phyloP scores from a whole-genome alignment of 2,797 vertebrate species.

The Gallirallus australis region DNA sequence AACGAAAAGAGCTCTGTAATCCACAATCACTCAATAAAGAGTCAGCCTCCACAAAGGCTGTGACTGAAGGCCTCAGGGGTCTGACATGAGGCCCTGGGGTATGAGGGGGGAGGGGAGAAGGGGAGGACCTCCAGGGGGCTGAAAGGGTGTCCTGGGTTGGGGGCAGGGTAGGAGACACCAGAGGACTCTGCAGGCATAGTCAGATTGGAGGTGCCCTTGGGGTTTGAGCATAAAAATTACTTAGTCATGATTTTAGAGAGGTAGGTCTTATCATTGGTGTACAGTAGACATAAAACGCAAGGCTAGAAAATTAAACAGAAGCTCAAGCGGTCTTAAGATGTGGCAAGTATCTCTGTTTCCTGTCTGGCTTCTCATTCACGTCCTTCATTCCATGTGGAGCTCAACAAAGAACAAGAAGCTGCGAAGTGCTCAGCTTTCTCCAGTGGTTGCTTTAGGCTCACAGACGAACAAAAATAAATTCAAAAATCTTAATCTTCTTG shows the following conservation, averaged over 20 bases:
- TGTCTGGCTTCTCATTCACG: background rate
- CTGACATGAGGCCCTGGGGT: background rate
- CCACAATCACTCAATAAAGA: background rate
- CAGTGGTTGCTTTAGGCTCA: background rate
- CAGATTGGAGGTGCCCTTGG: background rate
- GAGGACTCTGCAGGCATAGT: background rate
- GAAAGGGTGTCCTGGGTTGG: rapidly evolving
- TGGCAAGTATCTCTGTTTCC: background rate
- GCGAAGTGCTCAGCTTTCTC: background rate
- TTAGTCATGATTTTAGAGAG: background rate
- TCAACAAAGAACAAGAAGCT: background rate
- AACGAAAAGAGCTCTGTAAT: background rate
- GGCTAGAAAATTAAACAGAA: background rate
- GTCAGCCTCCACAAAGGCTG: background rate
- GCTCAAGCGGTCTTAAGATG: background rate
- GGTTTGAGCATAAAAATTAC: rapidly evolving
- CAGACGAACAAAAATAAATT: background rate
- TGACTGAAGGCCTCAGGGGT: rapidly evolving
- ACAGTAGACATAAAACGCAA: background rate
- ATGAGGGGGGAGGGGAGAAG: no score
- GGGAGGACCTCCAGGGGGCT: rapidly evolving
- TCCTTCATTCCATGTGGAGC: background rate
- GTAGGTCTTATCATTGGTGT: background rate
- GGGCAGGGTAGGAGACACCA: background rate
- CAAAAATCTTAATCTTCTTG: background rate